Base-by-base conservation (phyloP, 2,113 vertebrate species). In the Actenoides lindsayi region DNA sequence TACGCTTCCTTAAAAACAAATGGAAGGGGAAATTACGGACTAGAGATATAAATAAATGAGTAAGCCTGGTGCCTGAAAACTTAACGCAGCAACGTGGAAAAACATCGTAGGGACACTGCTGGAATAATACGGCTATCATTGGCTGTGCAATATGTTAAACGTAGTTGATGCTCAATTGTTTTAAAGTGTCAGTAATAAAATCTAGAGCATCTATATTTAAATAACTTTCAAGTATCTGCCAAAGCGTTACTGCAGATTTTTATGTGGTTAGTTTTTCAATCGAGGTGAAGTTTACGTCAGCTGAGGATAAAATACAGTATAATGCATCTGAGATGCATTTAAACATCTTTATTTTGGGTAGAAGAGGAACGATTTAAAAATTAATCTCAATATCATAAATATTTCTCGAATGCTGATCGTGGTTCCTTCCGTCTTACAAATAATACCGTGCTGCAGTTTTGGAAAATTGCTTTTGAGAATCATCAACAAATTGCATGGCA, bases 91-190 rank as follows among this genome's bases (percentile, higher is more conserved):
- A 56, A 7, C 3, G 25, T 70, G 62, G 56, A 20, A 1, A 3
- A 28, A 7, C 35, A 6, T 44, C 8, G 0, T 51, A 60, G 60
- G 21, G 44, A 25, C 14, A 3, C 24, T 39, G 31, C 39, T 76
- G 77, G 63, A 68, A 62, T 69, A 54, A 13, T 51, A 0, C 10
- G 44, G 28, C 31, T 67, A 60, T n/a, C 24, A 3, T 13, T 67
- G 42, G 18, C 50, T 28, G 11, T 1, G 0, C 56, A 60, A 53
- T 19, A 1, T 9, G 12, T 85, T 50, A 30, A 69, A n/a, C 0
- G 1, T 63, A 33, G 39, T 5, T 41, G 51, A 27, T 60, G 14
- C 51, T 76, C 6, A 13, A 0, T 67, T 87, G 41, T 44, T 74
- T 70, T 39, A 31, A 87, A 46, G 24, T 41, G 53, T 90, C 37